phyloP scores from a whole-genome alignment of 2,113 vertebrate genomes.

The Rissa tridactyla region DNA sequence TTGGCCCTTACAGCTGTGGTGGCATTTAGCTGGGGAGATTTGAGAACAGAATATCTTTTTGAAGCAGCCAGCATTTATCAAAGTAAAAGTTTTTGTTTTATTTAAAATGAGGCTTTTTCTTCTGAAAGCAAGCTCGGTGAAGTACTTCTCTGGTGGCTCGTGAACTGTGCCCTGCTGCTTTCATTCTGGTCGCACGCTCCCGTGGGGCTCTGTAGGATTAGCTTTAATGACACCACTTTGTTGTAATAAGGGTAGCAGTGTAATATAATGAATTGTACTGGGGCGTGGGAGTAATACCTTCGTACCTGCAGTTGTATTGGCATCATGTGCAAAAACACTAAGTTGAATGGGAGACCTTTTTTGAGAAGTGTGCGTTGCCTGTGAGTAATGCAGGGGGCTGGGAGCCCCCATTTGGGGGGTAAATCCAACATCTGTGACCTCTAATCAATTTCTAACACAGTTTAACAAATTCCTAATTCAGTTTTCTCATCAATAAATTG shows the following conservation, averaged over 20 bases:
- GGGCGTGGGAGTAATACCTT: neutral
- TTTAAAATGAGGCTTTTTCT: constrained; percentile 48
- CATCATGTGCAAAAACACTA: rapidly evolving
- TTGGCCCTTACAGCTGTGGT: constrained; percentile 51
- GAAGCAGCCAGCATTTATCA: constrained; percentile 53
- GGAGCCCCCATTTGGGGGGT: neutral
- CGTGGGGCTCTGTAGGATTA: constrained; percentile 33
- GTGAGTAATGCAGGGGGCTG: neutral
- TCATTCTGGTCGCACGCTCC: neutral
- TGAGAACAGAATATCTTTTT: constrained; percentile 53
- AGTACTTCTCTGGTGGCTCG: constrained; percentile 11
- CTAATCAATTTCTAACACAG: neutral
- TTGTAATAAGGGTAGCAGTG: neutral
- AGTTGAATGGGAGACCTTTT: neutral
- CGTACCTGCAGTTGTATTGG: neutral
- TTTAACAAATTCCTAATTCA: neutral
- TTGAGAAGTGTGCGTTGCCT: neutral
- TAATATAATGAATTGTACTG: neutral
- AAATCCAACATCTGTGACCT: neutral
- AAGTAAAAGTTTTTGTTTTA: constrained; percentile 54
- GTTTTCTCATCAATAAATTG: constrained; percentile 3
- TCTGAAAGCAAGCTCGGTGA: constrained; percentile 27
- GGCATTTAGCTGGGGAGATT: constrained; percentile 44
- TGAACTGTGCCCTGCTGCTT: constrained; percentile 43
- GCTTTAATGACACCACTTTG: constrained; percentile 39